Evolutionary conservation across 2,113 vertebrate species (phyloP).

Genomic region (Phainopepla nitens): DNA sequence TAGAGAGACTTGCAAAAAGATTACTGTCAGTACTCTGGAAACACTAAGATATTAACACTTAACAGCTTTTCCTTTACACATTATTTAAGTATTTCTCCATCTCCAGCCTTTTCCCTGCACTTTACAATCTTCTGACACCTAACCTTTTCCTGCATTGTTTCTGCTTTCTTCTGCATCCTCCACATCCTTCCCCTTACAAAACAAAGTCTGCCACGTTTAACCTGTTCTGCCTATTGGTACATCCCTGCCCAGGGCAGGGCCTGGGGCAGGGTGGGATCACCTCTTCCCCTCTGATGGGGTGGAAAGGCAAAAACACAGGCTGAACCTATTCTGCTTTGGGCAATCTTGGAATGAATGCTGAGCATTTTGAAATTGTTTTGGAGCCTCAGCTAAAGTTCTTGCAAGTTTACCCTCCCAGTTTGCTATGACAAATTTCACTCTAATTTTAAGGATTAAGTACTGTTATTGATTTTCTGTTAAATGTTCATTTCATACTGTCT

Average conservation of each 20-base stretch:
- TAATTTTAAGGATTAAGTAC: not conserved
- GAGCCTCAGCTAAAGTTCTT: not conserved
- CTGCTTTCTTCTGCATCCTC: not conserved
- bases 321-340: not conserved
- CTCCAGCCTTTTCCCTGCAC: not conserved
- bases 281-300: not conserved
- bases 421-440: not conserved
- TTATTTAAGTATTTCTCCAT: not conserved
- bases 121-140: not conserved
- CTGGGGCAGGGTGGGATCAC: not conserved
- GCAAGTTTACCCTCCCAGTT: not conserved
- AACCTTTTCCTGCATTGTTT: not conserved
- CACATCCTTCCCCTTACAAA: not conserved
- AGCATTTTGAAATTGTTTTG: not conserved
- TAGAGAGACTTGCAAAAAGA: not conserved
- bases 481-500: not conserved
- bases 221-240: not conserved
- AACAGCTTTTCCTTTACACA: not conserved
- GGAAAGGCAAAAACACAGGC: not conserved
- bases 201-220: accelerated
- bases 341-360: not conserved
- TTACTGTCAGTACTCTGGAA: not conserved
- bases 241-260: not conserved
- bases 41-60: not conserved
- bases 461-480: not conserved